Evolutionary conservation across 2,113 vertebrate genomes (phyloP).

Genomic region (Pantherophis guttatus): DNA sequence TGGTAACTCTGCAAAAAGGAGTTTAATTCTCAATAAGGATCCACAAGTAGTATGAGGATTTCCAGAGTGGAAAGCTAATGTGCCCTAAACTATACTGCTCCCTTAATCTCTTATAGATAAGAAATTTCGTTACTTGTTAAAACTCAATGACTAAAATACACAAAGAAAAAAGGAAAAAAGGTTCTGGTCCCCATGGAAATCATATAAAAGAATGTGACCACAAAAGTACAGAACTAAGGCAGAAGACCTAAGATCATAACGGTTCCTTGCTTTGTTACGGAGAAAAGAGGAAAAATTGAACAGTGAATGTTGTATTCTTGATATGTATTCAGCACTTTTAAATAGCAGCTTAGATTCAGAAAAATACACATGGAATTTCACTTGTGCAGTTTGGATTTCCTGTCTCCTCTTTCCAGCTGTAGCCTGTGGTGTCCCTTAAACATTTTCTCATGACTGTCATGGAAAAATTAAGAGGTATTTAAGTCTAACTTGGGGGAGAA

Average conservation of each 20-base stretch:
- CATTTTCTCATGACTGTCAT: neutral
- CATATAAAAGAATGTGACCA: conserved; percentile 48
- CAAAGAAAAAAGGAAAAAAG: conserved; percentile 6
- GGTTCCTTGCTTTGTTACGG: conserved; percentile 18
- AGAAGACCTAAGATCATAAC: conserved; percentile 33
- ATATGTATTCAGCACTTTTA: neutral
- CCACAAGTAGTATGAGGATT: conserved; percentile 19
- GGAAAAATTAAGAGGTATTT: neutral
- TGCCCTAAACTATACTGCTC: neutral
- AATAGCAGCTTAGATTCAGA: neutral
- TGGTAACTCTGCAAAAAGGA: neutral
- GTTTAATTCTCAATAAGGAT: conserved; percentile 19
- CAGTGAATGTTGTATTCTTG: conserved; percentile 26
- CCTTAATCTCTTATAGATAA: conserved; percentile 32
- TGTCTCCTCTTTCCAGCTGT: neutral
- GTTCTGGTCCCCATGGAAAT: conserved; percentile 24
- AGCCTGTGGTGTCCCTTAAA: neutral
- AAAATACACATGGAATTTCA: neutral
- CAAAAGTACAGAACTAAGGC: conserved; percentile 22
- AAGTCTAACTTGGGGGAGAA: neutral
- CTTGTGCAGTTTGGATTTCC: neutral
- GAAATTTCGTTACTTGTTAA: conserved; percentile 10
- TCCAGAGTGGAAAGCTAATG: conserved; percentile 10
- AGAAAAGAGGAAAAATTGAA: conserved; percentile 43
- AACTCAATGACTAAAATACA: conserved; percentile 7